Evolutionary conservation across 2,888 invertebrate genomes (phyloP), one percentile per base, ranked within the genome.

Genomic region (Hydroisotoma schaefferi): DNA sequence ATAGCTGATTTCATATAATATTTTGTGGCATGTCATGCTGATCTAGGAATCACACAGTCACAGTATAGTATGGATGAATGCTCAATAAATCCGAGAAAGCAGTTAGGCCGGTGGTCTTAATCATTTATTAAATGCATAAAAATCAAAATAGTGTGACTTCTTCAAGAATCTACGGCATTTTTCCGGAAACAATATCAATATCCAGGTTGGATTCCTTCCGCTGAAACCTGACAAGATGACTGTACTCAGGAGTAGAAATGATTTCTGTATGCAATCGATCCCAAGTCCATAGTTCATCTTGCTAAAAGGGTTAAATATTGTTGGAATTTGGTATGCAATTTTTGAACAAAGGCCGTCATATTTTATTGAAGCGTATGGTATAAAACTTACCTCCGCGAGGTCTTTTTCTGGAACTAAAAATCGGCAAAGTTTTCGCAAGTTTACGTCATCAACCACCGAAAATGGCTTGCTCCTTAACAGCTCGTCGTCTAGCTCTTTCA

Each of bases 401-500:
- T 63, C 58, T 44, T 69, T 72, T 49, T 72, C 72, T 22, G 72
- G 72, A 8, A 67, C 63, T 15, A 72, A 40, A 46, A 67, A 70
- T 54, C 61, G 58, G 55, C 69, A 65, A 2, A 72, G 27, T 51
- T 63, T 69, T 43, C 69, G 22, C 27, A 72, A 54, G 55, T 67
- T 66, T 2, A 70, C 65, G 0, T 68, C 69, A 56, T 69, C 67
- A 3, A 72, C 68, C 10, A 69, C 66, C 2, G 70, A 70, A 40
- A 72, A 70, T 20, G 72, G 64, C 43, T 69, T 70, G 8, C 63
- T 66, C 27, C 67, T 61, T 29, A 65, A 57, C 25, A 72, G 40
- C n/a, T 72, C 72, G n/a, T 61, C 72, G 63, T 72, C 72, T 46
- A 72, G 52, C 43, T 72, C 72, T 29, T 67, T 69, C 22, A 72